These are phyloP conservation scores for crab-eating macaque (Macaca fascicularis) DNA, from an alignment of 2,113 vertebrate genomes.

Conservation along the genomic window DNA sequence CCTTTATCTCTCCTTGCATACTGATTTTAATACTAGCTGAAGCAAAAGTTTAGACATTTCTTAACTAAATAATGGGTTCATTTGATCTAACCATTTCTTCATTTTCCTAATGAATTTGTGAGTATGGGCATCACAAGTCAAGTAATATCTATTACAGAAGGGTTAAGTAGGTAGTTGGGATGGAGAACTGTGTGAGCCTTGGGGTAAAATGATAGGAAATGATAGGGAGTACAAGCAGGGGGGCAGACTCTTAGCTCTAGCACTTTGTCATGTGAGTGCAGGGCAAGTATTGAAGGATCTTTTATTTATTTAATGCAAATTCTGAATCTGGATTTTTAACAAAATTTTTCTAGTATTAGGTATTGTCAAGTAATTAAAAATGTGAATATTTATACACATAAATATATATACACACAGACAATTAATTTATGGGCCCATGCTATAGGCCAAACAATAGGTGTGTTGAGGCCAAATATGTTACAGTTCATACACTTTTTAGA, in stretches of 20 bases:
- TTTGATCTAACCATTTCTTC: not conserved
- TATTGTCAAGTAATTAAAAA: not conserved
- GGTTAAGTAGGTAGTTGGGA: not conserved
- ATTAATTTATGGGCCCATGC: not conserved
- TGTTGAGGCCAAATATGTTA: not conserved
- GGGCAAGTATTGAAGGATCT: not conserved
- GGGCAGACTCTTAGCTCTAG: not conserved
- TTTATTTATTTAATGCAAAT: not conserved
- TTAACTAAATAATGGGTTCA: slow-evolving; percentile 2
- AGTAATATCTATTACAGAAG: not conserved
- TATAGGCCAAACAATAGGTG: not conserved
- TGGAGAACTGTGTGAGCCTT: not conserved
- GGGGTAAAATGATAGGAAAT: not conserved
- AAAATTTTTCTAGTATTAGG: not conserved
- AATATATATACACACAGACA: too few relatives aligned
- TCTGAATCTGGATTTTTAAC: not conserved
- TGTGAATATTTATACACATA: too few relatives aligned
- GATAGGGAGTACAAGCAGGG: not conserved
- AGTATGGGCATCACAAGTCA: not conserved
- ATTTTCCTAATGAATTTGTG: not conserved
- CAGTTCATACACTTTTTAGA: not conserved
- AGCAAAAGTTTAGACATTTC: slow-evolving; percentile 37
- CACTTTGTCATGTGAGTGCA: not conserved
- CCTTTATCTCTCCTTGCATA: not conserved
- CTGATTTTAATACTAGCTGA: not conserved